phyloP scores from a whole-genome alignment of 1,140 invertebrate species.

The Nasonia longicornis region DNA sequence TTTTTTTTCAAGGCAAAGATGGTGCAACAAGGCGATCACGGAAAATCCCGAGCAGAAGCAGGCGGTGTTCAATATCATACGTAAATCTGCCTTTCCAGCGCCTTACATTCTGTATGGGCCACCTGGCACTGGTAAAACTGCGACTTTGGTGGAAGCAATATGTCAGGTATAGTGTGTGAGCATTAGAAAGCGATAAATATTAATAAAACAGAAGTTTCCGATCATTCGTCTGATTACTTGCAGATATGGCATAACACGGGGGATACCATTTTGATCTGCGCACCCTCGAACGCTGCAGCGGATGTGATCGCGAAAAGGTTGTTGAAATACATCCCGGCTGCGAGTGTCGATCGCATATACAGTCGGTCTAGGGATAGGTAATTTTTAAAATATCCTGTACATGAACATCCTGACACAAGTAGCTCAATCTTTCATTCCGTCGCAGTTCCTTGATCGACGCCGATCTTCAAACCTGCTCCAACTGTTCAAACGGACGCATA shows the following conservation, averaged over 20 bases:
- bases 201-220: not conserved
- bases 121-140: conserved; percentile 85
- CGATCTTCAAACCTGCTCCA: conserved; percentile 1
- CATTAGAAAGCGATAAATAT: not conserved
- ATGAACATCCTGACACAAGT: not conserved
- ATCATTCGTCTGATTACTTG: no score
- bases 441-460: not conserved
- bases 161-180: conserved; percentile 65
- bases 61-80: conserved; percentile 76
- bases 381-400: not conserved
- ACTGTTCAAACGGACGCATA: not conserved
- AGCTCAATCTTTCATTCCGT: not conserved
- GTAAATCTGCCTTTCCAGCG: conserved; percentile 70
- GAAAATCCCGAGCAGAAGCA: conserved; percentile 75
- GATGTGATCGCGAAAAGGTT: conserved; percentile 11
- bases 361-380: conserved; percentile 10
- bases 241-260: not conserved
- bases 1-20: conserved; percentile 58
- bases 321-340: conserved; percentile 2
- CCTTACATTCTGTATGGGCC: conserved; percentile 85
- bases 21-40: conserved; percentile 77
- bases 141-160: conserved; percentile 81
- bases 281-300: conserved; percentile 19
- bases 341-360: not conserved
- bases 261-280: conserved; percentile 21